phyloP scores from a whole-genome alignment of 1,140 invertebrate species.

The Andrena cerasifolii region DNA sequence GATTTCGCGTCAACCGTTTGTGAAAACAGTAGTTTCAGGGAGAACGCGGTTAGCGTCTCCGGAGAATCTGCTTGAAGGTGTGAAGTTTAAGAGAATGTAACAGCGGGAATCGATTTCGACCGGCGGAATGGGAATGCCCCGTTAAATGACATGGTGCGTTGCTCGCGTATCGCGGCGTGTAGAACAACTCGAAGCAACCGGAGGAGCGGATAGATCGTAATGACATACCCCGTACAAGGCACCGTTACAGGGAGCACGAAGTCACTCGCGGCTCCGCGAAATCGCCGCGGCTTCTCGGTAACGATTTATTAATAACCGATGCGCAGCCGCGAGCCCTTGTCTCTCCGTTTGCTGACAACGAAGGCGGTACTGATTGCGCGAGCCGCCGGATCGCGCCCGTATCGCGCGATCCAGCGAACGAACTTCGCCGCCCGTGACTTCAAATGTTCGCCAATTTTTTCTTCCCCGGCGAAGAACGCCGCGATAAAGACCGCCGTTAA shows the following conservation, averaged over 20 bases:
- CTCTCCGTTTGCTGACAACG: conserved; percentile 45
- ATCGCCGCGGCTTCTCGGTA: conserved; percentile 43
- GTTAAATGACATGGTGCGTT: too few relatives aligned
- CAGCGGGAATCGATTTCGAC: too few relatives aligned
- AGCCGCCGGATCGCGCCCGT: too few relatives aligned
- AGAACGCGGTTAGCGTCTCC: too few relatives aligned
- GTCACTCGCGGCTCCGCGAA: conserved; percentile 7
- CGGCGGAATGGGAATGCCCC: too few relatives aligned
- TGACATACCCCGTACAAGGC: conserved; percentile 22
- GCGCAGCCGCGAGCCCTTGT: conserved; percentile 23
- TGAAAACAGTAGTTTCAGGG: too few relatives aligned
- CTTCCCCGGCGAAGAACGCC: not conserved
- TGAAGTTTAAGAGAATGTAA: too few relatives aligned
- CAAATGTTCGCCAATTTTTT: conserved; percentile 21
- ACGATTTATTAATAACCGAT: conserved; percentile 62
- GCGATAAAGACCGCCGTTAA: not conserved
- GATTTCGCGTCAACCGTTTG: too few relatives aligned
- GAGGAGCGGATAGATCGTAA: conserved; percentile 19
- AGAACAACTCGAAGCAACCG: conserved; percentile 36
- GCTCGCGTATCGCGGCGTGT: conserved; percentile 21
- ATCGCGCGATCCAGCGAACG: conserved; percentile 28
- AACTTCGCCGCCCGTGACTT: conserved; percentile 29
- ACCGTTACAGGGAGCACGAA: conserved; percentile 7
- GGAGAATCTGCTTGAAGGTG: too few relatives aligned
- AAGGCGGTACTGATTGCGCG: conserved; percentile 26